Conservation (phyloP, 2,113 vertebrate species). For the Etheostoma spectabile region DNA sequence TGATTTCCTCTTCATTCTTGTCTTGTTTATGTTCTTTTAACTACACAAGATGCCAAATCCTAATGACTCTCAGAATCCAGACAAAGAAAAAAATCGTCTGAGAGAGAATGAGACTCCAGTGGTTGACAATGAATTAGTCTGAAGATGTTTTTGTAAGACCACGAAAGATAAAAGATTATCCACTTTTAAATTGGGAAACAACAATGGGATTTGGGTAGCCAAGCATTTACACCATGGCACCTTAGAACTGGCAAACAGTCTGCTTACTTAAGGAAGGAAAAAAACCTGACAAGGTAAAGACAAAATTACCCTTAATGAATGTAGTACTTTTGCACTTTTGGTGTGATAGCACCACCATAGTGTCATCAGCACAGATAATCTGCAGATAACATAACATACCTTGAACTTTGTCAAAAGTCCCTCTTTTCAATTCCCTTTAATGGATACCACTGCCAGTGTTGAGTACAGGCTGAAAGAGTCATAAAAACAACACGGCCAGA, state of each 20-base stretch:
- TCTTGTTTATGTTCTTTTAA: not conserved
- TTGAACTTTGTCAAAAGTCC: constrained; percentile 29
- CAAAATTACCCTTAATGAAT: constrained; percentile 30
- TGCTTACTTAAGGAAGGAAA: not conserved
- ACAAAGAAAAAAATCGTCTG: not conserved
- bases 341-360: too few species aligned
- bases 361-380: constrained; percentile 48
- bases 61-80: not conserved
- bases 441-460: not conserved
- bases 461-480: constrained; percentile 1
- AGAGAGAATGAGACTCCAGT: constrained; percentile 4
- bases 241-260: constrained; percentile 19
- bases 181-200: not conserved
- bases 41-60: not conserved
- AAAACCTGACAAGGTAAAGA: constrained; percentile 4
- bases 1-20: not conserved
- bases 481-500: constrained; percentile 29
- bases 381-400: constrained; percentile 38
- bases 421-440: constrained; percentile 48
- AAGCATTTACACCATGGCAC: constrained; percentile 1
- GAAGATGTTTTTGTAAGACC: not conserved
- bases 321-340: not conserved
- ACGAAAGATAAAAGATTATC: not conserved
- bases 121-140: not conserved
- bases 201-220: constrained; percentile 41